Evolutionary conservation across 2,888 invertebrate genomes (phyloP), one percentile per base, ranked within the genome.

Genomic region (Phlogophora meticulosa): DNA sequence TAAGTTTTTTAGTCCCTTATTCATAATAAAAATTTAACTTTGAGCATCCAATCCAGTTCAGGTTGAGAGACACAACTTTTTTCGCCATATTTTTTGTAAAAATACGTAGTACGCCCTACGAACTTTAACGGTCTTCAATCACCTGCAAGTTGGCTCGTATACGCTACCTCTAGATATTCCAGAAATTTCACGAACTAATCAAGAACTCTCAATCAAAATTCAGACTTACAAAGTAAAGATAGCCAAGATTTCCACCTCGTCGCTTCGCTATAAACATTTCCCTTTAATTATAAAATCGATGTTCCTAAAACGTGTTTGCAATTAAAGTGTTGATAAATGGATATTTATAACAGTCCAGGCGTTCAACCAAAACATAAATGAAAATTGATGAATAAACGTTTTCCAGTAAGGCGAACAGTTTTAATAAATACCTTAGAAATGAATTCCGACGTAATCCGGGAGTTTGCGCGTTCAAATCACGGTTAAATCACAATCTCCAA

Each of bases 401-500:
- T 67, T 62, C 57, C 57, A 43, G 13, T 13, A 55, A 68, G n/a
- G 42, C 24, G 43, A 65, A 64, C 61, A 24, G 28, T 56, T 72
- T 73, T 67, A 61, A 74, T 78, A 71, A 76, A 70, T 78, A 73
- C 65, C 61, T 60, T 56, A 73, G 52, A 72, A 80, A 71, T 80
- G 48, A 72, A 76, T 76, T 70, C 65, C 53, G 58, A 49, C 55
- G 48, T 38, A 52, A 55, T 38, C 24, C 20, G 10, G 53, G 75
- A 65, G 59, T 61, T 62, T 20, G 17, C 45, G n/a, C 42, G 64
- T 46, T 74, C 55, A 68, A 78, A 74, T 77, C 67, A 75, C 61
- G 46, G 61, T 79, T 78, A 75, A 83, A 81, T 64, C 82, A 80
- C 70, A 76, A 82, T 83, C 81, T 86, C 82, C 76, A 81, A 87